Evolutionary conservation across 2,888 invertebrate species (phyloP), one percentile per base, ranked within the genome.

Genomic region (Acholoe squamosa): DNA sequence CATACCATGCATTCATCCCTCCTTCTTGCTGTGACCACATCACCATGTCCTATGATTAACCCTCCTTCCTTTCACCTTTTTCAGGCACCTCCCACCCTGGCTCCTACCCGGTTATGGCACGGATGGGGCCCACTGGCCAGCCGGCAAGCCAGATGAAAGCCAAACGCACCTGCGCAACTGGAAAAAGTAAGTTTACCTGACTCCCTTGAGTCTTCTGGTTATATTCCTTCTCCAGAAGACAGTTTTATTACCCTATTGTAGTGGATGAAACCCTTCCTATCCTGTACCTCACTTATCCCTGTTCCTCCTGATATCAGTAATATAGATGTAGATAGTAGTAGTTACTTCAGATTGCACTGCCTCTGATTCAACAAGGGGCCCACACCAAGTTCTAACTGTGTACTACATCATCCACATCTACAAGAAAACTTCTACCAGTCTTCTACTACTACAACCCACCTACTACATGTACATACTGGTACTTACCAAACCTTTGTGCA

Each of bases 41-140:
- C n/a, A 43, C 3, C 43, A 43, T 43, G 43, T 43, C 43, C 3
- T 43, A 43, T 43, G 10, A 7, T 7, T 43, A 43, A 43, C 43
- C 43, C 5, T 43, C 5, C 5, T 43, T 43, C 43, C 43, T 43
- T 43, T 43, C 10, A 43, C 43, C 43, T 43, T 43, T 22, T 80
- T 43, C 92, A 92, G 92, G 90, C 92, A 92, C 89, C 90, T 92
- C 28, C 92, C 92, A 28, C 92, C 92, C 22, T 92, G 92, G 92
- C 90, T 92, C 71, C 84, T 92, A 33, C 92, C 92, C n/a, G 92
- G 92, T n/a, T 92, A 92, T 88, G 92, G 92, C 28, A 28, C 92
- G 7, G 92, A 92, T 34, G 91, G 91, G 16, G 51, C 89, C 33
- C 92, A 92, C 90, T 92, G 92, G 92, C 91, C 92, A 7, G 84